Evolutionary conservation across 2,113 vertebrate genomes (phyloP).

Genomic region (Podilymbus podiceps): DNA sequence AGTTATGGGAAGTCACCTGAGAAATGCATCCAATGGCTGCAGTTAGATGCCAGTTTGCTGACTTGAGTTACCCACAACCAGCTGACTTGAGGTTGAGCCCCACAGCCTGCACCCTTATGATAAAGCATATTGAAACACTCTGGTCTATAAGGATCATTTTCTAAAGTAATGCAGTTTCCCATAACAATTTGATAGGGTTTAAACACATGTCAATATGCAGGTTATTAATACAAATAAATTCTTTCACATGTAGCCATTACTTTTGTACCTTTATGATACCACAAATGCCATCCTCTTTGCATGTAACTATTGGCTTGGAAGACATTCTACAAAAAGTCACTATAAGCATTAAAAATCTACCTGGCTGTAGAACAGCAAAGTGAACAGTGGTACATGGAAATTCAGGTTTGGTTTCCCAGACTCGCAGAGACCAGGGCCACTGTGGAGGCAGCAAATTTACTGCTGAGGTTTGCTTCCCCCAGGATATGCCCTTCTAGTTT

Average conservation of each 20-base stretch:
- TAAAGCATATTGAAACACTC: not conserved
- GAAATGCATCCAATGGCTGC: not conserved
- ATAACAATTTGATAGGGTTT: not conserved
- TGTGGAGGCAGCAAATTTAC: not conserved
- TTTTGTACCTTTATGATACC: not conserved
- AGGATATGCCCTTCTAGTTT: not conserved
- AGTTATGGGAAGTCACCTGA: not conserved
- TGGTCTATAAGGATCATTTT: not conserved
- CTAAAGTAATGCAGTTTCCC: not conserved
- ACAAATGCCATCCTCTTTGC: not conserved
- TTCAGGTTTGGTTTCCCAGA: not conserved
- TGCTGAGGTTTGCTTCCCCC: not conserved
- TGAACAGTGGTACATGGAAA: not conserved
- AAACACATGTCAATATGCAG: not conserved
- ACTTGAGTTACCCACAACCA: not conserved
- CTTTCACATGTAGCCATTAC: not conserved
- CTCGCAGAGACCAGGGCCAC: not conserved
- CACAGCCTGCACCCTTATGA: not conserved
- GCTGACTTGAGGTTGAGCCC: not conserved
- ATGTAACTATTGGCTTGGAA: not conserved
- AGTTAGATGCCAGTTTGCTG: fast-evolving
- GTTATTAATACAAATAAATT: not conserved
- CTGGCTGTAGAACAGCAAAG: not conserved
- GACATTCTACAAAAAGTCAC: not conserved
- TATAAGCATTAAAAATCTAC: not conserved